These are phyloP conservation scores for Horisme vitalbata DNA, from an alignment of 2,888 invertebrate genomes.

Conservation along the genomic window DNA sequence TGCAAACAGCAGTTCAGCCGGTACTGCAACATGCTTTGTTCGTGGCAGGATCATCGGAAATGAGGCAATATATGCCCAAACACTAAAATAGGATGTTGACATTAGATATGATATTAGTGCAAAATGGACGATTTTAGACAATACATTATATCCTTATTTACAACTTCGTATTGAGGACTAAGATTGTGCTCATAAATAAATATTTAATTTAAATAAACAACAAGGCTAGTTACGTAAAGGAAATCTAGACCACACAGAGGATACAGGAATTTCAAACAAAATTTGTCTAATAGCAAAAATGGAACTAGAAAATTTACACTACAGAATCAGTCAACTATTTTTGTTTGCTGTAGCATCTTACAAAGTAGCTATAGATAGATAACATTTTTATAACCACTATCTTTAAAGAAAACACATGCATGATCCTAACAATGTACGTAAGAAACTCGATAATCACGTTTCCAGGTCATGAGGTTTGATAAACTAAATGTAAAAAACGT, in stretches of 20 bases:
- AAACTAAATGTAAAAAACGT: background rate
- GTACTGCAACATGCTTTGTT: conserved; percentile 18
- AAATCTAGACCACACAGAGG: no score
- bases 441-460: background rate
- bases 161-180: no score
- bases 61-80: conserved; percentile 14
- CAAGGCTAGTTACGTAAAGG: no score
- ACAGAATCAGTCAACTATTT: no score
- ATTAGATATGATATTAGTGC: conserved; percentile 1
- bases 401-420: background rate
- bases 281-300: no score
- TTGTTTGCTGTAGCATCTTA: no score
- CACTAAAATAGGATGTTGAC: conserved; percentile 14
- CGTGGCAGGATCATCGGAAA: conserved; percentile 5
- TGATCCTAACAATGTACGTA: background rate
- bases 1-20: conserved; percentile 4
- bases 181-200: no score
- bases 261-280: no score
- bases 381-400: background rate
- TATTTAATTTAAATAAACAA: no score
- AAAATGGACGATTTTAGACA: background rate
- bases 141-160: no score
- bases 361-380: no score
- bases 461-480: background rate
- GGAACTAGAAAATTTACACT: no score